Evolutionary conservation across 2,113 vertebrate species (phyloP).

Genomic region (Tiliqua scincoides): DNA sequence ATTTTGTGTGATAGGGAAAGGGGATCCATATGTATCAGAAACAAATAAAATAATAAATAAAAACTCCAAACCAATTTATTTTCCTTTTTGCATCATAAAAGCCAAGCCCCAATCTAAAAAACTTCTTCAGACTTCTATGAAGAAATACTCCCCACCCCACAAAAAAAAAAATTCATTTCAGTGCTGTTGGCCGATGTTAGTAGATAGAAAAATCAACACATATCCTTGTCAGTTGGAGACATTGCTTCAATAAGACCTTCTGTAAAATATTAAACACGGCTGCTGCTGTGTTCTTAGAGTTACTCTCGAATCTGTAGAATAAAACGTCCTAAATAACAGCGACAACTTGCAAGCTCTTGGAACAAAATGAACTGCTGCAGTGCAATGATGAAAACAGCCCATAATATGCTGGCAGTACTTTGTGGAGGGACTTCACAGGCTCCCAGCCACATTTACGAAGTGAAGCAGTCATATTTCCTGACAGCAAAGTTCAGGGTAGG

Average conservation of each 20-base stretch:
- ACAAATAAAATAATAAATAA: too few relatives aligned
- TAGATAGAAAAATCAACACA: neutral
- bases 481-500: neutral
- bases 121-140: neutral
- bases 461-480: neutral
- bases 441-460: neutral
- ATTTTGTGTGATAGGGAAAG: too few relatives aligned
- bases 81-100: too few relatives aligned
- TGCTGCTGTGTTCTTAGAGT: conserved; percentile 23
- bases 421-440: too few relatives aligned
- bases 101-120: too few relatives aligned
- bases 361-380: neutral
- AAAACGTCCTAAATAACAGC: neutral
- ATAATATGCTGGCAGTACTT: neutral
- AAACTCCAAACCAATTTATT: too few relatives aligned
- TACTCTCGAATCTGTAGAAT: neutral
- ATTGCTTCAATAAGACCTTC: neutral
- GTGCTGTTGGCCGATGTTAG: neutral
- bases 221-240: conserved; percentile 14
- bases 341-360: neutral
- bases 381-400: neutral
- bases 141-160: too few relatives aligned
- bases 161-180: neutral
- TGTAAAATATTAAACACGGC: neutral
- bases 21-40: too few relatives aligned